These are phyloP conservation scores for Eurytoma adleriae DNA, from an alignment of 2,888 invertebrate species.

Conservation along the genomic window DNA sequence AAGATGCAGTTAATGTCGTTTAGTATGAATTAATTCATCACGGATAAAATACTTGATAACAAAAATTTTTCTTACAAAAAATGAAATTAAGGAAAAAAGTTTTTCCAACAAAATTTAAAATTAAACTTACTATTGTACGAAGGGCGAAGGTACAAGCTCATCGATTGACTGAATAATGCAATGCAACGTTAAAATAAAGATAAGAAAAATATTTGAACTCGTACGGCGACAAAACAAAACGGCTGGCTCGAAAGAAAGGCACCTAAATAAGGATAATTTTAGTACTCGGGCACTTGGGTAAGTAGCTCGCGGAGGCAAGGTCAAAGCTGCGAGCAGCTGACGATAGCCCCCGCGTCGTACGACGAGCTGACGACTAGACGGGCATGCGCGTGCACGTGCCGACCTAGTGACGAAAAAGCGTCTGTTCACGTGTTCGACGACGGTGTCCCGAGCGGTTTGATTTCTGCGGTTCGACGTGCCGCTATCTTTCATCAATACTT, in stretches of 20 bases:
- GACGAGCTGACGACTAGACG: slow-evolving; percentile 20
- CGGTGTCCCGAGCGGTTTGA: background rate
- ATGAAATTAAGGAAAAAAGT: no score
- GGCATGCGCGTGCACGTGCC: slow-evolving; percentile 52
- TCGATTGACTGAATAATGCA: no score
- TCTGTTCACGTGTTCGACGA: slow-evolving; percentile 41
- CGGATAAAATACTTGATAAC: no score
- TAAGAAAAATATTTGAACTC: background rate
- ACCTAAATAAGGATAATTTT: slow-evolving; percentile 34
- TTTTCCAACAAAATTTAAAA: background rate
- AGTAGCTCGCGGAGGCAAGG: slow-evolving; percentile 13
- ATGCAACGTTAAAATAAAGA: no score
- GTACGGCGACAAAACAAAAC: background rate
- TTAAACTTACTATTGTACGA: background rate
- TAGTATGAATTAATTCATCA: no score
- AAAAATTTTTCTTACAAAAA: no score
- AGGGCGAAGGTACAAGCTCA: no score
- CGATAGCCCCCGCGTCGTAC: background rate
- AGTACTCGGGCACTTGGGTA: slow-evolving; percentile 14
- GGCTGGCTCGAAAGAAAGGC: background rate
- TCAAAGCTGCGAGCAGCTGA: slow-evolving; percentile 7
- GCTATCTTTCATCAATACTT: no score
- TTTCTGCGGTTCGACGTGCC: background rate
- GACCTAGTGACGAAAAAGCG: slow-evolving; percentile 40
- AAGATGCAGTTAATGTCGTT: no score